Percentiles rank a stretch among this genome's conserved stretches.
Evolutionary conservation across 2,888 invertebrate genomes (phyloP).

Genomic region (Ligdia adustata): DNA sequence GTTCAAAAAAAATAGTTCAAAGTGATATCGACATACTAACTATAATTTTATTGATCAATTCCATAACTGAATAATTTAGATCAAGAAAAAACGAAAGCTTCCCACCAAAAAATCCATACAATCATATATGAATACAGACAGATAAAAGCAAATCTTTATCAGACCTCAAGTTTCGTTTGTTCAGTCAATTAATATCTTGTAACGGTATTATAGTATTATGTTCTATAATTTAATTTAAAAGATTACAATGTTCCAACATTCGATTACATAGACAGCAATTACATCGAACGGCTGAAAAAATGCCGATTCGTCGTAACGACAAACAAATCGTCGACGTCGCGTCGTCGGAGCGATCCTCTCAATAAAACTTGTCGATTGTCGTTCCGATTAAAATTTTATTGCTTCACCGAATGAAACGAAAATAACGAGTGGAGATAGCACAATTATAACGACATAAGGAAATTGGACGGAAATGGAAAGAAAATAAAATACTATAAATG

Average conservation of each 20-base stretch:
- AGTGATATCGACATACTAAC: too few species aligned
- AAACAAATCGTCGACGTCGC: slow-evolving; percentile 28
- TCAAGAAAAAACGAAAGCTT: too few species aligned
- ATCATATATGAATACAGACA: too few species aligned
- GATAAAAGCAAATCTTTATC: too few species aligned
- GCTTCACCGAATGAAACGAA: slow-evolving; percentile 27
- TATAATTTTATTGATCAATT: too few species aligned
- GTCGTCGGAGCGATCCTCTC: slow-evolving; percentile 26
- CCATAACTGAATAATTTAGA: too few species aligned
- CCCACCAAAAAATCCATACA: too few species aligned
- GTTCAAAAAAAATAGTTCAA: too few species aligned
- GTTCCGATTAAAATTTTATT: slow-evolving; percentile 34
- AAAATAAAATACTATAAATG: slow-evolving; percentile 13
- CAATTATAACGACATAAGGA: slow-evolving; percentile 20
- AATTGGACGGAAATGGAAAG: slow-evolving; percentile 14
- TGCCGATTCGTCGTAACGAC: slow-evolving; percentile 20
- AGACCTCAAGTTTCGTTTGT: too few species aligned
- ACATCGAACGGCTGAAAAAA: slow-evolving; percentile 14
- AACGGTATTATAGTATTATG: too few species aligned
- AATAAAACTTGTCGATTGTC: slow-evolving; percentile 31
- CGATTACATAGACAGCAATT: slow-evolving; percentile 15
- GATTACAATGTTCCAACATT: not conserved
- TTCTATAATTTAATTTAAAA: too few species aligned
- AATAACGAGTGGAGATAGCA: slow-evolving; percentile 26
- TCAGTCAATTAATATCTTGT: too few species aligned